phyloP scores from a whole-genome alignment of 2,113 vertebrate genomes.

The Ivindomyrus marchei region DNA sequence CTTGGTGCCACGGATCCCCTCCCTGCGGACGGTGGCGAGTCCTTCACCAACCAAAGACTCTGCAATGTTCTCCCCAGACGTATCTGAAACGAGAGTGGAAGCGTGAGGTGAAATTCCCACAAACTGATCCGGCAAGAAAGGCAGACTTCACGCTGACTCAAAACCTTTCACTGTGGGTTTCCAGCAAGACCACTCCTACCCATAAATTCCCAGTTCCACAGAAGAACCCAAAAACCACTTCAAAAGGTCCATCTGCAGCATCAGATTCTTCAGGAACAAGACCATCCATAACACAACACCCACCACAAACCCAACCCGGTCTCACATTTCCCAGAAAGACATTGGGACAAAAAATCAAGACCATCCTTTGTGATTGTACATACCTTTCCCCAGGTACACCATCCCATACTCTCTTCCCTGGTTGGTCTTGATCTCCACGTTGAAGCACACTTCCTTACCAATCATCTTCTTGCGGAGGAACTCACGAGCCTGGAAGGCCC shows the following conservation, averaged over 20 bases:
- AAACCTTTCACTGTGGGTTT: background rate
- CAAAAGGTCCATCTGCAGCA: background rate
- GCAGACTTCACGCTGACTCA: background rate
- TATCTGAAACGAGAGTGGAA: conserved; percentile 59
- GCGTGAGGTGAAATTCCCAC: background rate
- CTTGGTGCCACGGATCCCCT: conserved; percentile 90
- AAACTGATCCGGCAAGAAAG: background rate
- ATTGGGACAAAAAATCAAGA: background rate
- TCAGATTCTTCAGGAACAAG: background rate
- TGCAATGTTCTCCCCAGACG: conserved; percentile 83
- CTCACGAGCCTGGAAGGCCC: conserved; percentile 91
- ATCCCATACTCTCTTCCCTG: conserved; percentile 88
- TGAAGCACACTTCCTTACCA: conserved; percentile 96
- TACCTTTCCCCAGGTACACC: conserved; percentile 90
- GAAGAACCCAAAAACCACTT: background rate
- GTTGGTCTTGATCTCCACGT: conserved; percentile 82
- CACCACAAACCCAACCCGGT: background rate
- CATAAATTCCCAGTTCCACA: background rate
- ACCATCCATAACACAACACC: background rate
- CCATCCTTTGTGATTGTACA: conserved; percentile 23
- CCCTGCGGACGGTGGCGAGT: conserved; percentile 79
- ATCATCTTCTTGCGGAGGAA: conserved; percentile 94
- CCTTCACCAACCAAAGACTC: conserved; percentile 86
- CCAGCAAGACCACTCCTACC: background rate
- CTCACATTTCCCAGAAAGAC: background rate